A percentile compares a stretch with the other conserved stretches of the same genome.
phyloP scores from a whole-genome alignment of 92 coral and sea anemone genomes.

The Siderastrea siderea region DNA sequence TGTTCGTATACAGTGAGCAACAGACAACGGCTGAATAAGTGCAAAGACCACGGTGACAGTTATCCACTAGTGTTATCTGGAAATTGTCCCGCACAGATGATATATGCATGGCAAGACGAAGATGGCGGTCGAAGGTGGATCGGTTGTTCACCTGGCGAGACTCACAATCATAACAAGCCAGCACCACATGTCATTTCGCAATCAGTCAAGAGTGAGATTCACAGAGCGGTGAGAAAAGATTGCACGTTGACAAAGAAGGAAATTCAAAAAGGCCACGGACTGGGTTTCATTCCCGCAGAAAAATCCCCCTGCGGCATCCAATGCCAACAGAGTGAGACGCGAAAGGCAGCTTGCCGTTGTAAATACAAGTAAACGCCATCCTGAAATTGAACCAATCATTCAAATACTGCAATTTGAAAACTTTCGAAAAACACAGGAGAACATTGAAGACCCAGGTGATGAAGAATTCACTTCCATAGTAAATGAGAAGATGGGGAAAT shows the following conservation, averaged over 20 bases:
- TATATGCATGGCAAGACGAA: too few species aligned
- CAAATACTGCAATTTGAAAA: conserved; percentile 1
- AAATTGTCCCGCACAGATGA: too few species aligned
- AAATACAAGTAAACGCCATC: neutral
- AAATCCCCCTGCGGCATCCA: conserved; percentile 60
- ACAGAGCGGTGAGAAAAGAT: conserved; percentile 45
- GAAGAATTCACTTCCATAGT: too few species aligned
- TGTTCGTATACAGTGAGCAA: too few species aligned
- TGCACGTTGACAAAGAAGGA: conserved; percentile 1
- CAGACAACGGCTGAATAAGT: too few species aligned
- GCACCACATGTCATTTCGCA: conserved; percentile 62
- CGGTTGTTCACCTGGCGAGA: conserved; percentile 30
- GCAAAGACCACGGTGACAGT: too few species aligned
- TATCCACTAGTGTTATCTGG: too few species aligned
- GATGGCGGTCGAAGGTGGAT: conserved; percentile 38
- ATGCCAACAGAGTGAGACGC: conserved; percentile 42
- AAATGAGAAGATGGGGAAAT: too few species aligned
- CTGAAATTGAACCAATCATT: conserved; percentile 51
- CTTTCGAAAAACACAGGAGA: too few species aligned
- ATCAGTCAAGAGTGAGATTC: conserved; percentile 45
- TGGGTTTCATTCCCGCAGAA: conserved; percentile 72
- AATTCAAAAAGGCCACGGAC: conserved; percentile 57
- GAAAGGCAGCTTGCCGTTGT: conserved; percentile 33
- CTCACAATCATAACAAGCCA: conserved; percentile 49
- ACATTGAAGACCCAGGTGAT: too few species aligned